These are phyloP conservation scores for Dasyornis broadbenti DNA, from an alignment of 2,113 vertebrate species.

Conservation along the genomic window DNA sequence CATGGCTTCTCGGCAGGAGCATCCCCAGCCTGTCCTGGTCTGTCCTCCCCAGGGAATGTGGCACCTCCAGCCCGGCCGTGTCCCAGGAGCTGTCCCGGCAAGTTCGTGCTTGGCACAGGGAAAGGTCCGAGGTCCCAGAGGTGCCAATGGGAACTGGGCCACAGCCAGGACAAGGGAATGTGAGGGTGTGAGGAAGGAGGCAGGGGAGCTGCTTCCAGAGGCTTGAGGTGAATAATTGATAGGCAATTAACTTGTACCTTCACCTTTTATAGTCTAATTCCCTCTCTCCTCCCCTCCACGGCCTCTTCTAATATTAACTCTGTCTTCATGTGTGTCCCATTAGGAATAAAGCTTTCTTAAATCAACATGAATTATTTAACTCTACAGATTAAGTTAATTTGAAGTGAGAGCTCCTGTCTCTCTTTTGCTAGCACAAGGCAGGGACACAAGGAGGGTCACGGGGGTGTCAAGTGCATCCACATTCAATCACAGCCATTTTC, in stretches of 20 bases:
- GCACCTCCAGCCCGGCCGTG: neutral
- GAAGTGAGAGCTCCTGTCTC: constrained; percentile 34
- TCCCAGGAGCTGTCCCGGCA: accelerated
- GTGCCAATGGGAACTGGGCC: neutral
- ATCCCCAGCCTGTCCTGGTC: neutral
- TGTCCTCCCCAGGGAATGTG: neutral
- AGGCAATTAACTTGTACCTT: constrained; percentile 30
- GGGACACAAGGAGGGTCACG: neutral
- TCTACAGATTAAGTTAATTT: constrained; percentile 53
- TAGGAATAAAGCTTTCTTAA: constrained; percentile 66
- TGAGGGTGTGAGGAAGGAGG: neutral
- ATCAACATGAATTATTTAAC: constrained; percentile 68
- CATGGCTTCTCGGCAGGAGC: neutral
- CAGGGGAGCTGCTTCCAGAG: neutral
- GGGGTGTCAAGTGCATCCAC: neutral
- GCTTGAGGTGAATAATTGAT: constrained; percentile 43
- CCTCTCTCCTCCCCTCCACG: neutral
- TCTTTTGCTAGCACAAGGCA: neutral
- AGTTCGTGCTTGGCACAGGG: neutral
- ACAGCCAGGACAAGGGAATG: neutral
- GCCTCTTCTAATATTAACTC: constrained; percentile 52
- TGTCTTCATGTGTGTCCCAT: constrained; percentile 25
- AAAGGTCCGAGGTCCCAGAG: neutral
- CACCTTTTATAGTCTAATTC: constrained; percentile 23
- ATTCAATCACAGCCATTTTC: neutral